Conservation (phyloP, 1,140 invertebrate genomes). For the Philaenus spumarius region DNA sequence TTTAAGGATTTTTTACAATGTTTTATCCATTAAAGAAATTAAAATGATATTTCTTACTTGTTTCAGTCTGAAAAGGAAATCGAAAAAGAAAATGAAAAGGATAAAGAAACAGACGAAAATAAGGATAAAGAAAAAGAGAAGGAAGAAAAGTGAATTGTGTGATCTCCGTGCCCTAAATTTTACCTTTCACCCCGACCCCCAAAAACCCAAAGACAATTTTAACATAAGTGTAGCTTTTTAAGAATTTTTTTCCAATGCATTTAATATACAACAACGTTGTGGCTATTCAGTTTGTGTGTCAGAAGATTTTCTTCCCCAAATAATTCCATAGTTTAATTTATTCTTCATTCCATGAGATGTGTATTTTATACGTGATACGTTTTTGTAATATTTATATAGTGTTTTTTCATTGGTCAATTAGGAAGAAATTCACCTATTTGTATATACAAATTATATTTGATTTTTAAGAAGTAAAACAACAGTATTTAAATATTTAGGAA, state of each 20-base stretch:
- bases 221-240: conserved; percentile 20
- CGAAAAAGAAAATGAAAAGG: conserved; percentile 29
- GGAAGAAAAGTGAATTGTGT: conserved; percentile 23
- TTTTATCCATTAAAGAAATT: background rate
- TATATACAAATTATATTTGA: conserved; percentile 19
- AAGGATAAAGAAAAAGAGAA: conserved; percentile 30
- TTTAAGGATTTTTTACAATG: too few relatives aligned
- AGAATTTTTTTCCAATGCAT: conserved; percentile 16
- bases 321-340: conserved; percentile 19
- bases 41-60: conserved; percentile 14
- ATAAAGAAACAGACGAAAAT: conserved; percentile 28
- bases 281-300: conserved; percentile 10
- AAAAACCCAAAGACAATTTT: conserved; percentile 1
- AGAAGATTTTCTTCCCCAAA: conserved; percentile 6
- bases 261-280: conserved; percentile 12
- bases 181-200: conserved; percentile 5
- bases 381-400: conserved; percentile 18
- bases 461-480: conserved; percentile 5
- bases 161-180: background rate
- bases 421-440: conserved; percentile 11
- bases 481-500: conserved; percentile 12
- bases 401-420: conserved; percentile 21
- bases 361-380: conserved; percentile 16
- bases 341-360: conserved; percentile 24
- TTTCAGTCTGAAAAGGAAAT: conserved; percentile 31